Evolutionary conservation across 2,888 invertebrate species (phyloP).

Genomic region (Diarsia brunnea): DNA sequence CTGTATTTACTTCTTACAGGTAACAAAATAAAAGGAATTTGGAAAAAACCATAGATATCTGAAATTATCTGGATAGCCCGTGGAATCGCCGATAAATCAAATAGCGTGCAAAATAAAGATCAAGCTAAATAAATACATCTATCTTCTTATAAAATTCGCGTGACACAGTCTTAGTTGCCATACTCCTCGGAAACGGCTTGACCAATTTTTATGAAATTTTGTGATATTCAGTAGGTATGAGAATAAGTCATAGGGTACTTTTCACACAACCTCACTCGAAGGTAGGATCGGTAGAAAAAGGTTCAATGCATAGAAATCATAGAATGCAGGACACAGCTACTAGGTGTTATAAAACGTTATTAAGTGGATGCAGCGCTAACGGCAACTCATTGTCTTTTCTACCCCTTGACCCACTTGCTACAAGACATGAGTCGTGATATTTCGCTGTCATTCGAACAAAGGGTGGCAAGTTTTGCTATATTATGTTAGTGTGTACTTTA

Average conservation of each 20-base stretch:
- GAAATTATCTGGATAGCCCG: not conserved
- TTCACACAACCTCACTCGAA: too few relatives aligned
- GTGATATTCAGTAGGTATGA: too few relatives aligned
- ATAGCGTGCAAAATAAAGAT: slow-evolving; percentile 7
- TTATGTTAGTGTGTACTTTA: not conserved
- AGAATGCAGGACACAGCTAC: too few relatives aligned
- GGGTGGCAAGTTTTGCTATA: not conserved
- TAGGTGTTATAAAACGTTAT: slow-evolving; percentile 43
- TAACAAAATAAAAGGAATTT: not conserved
- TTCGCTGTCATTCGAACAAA: slow-evolving; percentile 49
- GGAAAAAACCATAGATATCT: not conserved
- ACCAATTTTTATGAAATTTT: too few relatives aligned
- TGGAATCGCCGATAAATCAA: not conserved
- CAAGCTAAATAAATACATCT: not conserved
- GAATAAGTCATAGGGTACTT: too few relatives aligned
- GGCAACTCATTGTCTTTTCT: slow-evolving; percentile 62
- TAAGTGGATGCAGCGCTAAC: slow-evolving; percentile 44
- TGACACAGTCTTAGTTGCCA: too few relatives aligned
- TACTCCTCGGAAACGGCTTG: too few relatives aligned
- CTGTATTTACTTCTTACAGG: not conserved
- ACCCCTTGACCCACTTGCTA: slow-evolving; percentile 69
- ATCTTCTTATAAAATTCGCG: too few relatives aligned
- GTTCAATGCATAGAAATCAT: too few relatives aligned
- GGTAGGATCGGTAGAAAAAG: too few relatives aligned
- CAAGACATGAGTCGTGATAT: slow-evolving; percentile 37